These are phyloP conservation scores for Mactra quadrangularis DNA, from an alignment of 1,140 invertebrate genomes.

Conservation along the genomic window DNA sequence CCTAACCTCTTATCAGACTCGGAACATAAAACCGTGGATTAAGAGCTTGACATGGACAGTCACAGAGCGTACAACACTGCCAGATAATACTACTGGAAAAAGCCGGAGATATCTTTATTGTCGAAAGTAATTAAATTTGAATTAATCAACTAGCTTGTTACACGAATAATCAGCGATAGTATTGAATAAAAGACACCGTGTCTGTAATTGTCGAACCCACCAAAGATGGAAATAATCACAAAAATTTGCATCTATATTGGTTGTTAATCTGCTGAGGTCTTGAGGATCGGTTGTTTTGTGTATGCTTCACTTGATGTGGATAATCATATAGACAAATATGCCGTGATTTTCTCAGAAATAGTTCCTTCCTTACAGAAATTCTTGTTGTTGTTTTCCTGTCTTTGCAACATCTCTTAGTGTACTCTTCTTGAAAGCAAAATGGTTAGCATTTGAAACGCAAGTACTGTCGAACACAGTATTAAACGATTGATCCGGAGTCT, in stretches of 20 bases:
- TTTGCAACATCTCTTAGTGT: too few species aligned
- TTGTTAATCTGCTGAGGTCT: slow-evolving; percentile 48
- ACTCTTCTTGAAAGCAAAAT: too few species aligned
- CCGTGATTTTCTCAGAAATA: too few species aligned
- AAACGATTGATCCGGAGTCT: too few species aligned
- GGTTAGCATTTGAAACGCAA: too few species aligned
- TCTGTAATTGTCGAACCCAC: slow-evolving; percentile 57
- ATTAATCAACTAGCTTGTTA: slow-evolving; percentile 64
- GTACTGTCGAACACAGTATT: too few species aligned
- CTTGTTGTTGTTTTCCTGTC: too few species aligned
- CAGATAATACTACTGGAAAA: slow-evolving; percentile 29
- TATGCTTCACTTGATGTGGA: slow-evolving; percentile 27
- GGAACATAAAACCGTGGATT: neutral
- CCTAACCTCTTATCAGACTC: neutral
- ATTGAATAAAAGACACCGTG: slow-evolving; percentile 62
- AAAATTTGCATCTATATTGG: slow-evolving; percentile 64
- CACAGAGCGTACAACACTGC: slow-evolving; percentile 18
- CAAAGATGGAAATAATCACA: slow-evolving; percentile 50
- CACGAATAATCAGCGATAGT: slow-evolving; percentile 60
- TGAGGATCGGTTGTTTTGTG: slow-evolving; percentile 20
- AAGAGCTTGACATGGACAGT: slow-evolving; percentile 31
- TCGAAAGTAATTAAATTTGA: slow-evolving; percentile 66
- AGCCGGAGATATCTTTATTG: slow-evolving; percentile 54
- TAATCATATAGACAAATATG: slow-evolving; percentile 22
- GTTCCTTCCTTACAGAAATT: too few species aligned